phyloP scores from a whole-genome alignment of 2,797 vertebrate genomes.

The Enteromius afrohamiltoni region DNA sequence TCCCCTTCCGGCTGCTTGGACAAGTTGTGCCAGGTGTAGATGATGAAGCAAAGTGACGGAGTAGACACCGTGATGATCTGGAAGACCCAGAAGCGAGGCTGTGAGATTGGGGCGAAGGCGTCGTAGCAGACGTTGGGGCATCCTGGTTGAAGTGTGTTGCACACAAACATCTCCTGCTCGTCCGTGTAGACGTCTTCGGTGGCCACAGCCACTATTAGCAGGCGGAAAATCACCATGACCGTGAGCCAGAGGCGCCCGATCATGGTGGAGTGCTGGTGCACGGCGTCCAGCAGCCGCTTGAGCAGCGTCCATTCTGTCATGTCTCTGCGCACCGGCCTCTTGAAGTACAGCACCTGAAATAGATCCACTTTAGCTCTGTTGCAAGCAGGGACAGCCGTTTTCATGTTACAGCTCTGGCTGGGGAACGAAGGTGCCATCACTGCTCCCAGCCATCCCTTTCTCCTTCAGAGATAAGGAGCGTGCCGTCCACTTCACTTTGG shows the following conservation, averaged over 20 bases:
- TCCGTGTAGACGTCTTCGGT: slow-evolving; percentile 95
- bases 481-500: slow-evolving; percentile 75
- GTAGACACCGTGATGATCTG: slow-evolving; percentile 94
- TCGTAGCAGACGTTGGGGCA: slow-evolving; percentile 95
- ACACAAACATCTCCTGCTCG: slow-evolving; percentile 95
- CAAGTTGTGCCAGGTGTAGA: slow-evolving; percentile 95
- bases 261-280: slow-evolving; percentile 97
- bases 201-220: slow-evolving; percentile 92
- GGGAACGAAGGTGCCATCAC: slow-evolving; percentile 55
- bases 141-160: slow-evolving; percentile 93
- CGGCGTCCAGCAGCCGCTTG: slow-evolving; percentile 93
- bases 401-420: slow-evolving; percentile 52
- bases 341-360: slow-evolving; percentile 62
- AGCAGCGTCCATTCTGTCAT: slow-evolving; percentile 94
- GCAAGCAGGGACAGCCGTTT: slow-evolving; percentile 44
- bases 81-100: slow-evolving; percentile 96
- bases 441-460: slow-evolving; percentile 67
- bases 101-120: slow-evolving; percentile 92
- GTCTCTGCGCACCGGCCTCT: slow-evolving; percentile 60
- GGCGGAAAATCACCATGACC: slow-evolving; percentile 90
- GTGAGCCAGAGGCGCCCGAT: slow-evolving; percentile 97
- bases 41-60: slow-evolving; percentile 91
- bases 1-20: slow-evolving; percentile 76
- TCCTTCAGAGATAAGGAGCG: slow-evolving; percentile 72
- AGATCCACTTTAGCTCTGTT: slow-evolving; percentile 61